Percentiles rank a stretch among this genome's conserved stretches.
These are phyloP conservation scores for Nomada lathburiana DNA, from an alignment of 2,888 invertebrate genomes.

Conservation along the genomic window DNA sequence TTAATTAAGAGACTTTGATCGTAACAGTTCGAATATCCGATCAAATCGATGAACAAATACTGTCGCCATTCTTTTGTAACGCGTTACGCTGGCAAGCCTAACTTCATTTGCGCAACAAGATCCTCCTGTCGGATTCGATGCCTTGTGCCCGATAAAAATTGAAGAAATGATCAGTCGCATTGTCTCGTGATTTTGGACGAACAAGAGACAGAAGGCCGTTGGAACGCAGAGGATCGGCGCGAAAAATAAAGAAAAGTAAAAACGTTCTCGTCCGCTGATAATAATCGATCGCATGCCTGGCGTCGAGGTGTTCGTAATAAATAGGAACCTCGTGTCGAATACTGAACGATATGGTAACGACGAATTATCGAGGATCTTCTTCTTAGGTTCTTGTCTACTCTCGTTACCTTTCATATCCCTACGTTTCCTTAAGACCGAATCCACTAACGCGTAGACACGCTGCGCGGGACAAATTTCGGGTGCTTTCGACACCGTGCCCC, in stretches of 20 bases:
- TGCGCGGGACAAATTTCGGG: conserved; percentile 10
- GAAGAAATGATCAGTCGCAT: background rate
- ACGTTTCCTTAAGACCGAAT: background rate
- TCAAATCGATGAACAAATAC: background rate
- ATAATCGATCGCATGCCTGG: conserved; percentile 6
- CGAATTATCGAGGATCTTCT: conserved; percentile 52
- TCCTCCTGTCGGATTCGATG: background rate
- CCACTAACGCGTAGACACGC: background rate
- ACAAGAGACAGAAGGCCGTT: conserved; percentile 4
- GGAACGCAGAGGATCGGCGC: background rate
- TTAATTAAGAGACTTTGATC: background rate
- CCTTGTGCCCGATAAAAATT: background rate
- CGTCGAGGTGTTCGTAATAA: conserved; percentile 2
- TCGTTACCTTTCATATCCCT: background rate
- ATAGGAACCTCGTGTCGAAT: conserved; percentile 23
- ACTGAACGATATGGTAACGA: conserved; percentile 12
- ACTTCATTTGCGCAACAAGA: background rate
- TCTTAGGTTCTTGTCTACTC: background rate
- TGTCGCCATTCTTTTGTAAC: background rate
- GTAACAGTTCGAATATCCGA: background rate
- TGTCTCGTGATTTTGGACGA: background rate
- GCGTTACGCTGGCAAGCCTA: background rate
- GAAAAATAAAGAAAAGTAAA: background rate
- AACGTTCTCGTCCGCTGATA: background rate
- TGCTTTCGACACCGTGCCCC: background rate